Evolutionary conservation across 2,888 invertebrate genomes (phyloP).

Genomic region (Andricus curvator): DNA sequence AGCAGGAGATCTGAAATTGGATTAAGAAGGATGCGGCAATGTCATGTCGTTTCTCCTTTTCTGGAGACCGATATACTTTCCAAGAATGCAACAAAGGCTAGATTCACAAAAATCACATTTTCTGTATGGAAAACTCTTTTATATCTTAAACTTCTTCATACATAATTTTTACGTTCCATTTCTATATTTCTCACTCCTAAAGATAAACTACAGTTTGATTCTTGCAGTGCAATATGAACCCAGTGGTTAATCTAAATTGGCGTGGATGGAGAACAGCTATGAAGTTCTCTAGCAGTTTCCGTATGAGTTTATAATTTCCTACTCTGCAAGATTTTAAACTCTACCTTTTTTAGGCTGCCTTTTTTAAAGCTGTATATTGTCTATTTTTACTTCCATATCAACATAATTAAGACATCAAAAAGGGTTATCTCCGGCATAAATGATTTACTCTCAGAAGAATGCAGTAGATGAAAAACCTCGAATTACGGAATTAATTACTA

Average conservation of each 20-base stretch:
- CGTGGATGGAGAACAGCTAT: slow-evolving; percentile 19
- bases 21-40: slow-evolving; percentile 7
- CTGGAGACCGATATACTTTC: no score
- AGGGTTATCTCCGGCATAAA: slow-evolving; percentile 9
- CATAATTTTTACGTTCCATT: not conserved
- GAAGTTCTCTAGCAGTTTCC: slow-evolving; percentile 26
- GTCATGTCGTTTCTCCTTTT: not conserved
- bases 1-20: slow-evolving; percentile 17
- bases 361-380: not conserved
- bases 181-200: not conserved
- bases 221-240: slow-evolving; percentile 27
- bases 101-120: not conserved
- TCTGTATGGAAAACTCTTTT: not conserved
- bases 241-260: slow-evolving; percentile 29
- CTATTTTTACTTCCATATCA: slow-evolving; percentile 9
- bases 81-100: not conserved
- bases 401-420: slow-evolving; percentile 30
- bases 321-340: slow-evolving; percentile 8
- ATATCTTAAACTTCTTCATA: not conserved
- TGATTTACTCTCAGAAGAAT: slow-evolving; percentile 15
- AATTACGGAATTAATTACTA: slow-evolving; percentile 32
- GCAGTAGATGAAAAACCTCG: slow-evolving; percentile 17
- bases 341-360: not conserved
- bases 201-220: not conserved
- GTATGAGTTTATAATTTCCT: slow-evolving; percentile 39